These are phyloP conservation scores for Drosophila prolongata DNA, from an alignment of 2,888 invertebrate genomes.

Conservation along the genomic window DNA sequence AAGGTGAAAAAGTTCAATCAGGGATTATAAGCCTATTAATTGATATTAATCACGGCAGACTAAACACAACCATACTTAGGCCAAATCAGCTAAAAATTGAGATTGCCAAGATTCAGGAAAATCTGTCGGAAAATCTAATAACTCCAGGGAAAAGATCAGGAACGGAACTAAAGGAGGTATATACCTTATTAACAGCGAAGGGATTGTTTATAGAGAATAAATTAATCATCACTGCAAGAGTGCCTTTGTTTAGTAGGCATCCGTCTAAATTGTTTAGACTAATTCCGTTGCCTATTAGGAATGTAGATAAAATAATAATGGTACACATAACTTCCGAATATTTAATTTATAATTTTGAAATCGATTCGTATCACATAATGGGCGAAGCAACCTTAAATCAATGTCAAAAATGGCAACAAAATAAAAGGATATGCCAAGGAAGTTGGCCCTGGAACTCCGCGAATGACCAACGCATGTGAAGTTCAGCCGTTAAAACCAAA, in stretches of 20 bases:
- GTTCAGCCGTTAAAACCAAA: no score
- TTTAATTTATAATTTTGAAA: no score
- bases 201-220: no score
- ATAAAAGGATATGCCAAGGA: no score
- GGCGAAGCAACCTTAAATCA: no score
- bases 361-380: no score
- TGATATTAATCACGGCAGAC: conserved; percentile 4
- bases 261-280: background rate
- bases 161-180: background rate
- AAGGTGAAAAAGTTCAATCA: background rate
- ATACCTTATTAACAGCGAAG: background rate
- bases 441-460: no score
- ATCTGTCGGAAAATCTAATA: background rate
- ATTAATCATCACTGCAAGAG: background rate
- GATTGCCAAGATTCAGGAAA: background rate
- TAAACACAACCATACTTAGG: background rate
- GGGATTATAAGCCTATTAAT: background rate
- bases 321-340: no score
- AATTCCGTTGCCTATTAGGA: background rate
- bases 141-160: background rate
- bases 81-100: background rate
- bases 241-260: background rate
- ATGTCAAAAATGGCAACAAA: no score
- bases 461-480: no score
- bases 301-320: no score